Base-by-base conservation (phyloP, 2,113 vertebrate genomes). In the Enhydra lutris region DNA sequence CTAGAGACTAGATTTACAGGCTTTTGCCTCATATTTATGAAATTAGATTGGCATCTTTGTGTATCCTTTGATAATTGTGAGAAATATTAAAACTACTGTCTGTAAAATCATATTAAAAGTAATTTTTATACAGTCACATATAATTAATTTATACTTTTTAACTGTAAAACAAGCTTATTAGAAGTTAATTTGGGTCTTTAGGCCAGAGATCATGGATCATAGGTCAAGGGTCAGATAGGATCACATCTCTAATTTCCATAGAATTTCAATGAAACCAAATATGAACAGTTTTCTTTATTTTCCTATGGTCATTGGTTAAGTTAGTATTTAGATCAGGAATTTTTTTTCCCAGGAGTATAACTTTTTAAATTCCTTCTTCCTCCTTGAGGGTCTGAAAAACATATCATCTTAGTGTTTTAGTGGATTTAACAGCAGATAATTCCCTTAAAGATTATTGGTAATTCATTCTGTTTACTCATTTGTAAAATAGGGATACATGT, bases 21-120 rank as follows among this genome's bases (percentile, higher is more conserved):
- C 36, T 14, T 39, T 57, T 23, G 34, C 47, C 31, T 96, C 36
- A 6, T 82, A 34, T 63, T 84, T 88, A 6, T 92, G 42, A 91
- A 94, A 92, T 88, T 59, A 92, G 36, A 31, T 81, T 61, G 47
- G 13, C 47, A 55, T 91, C 39, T 29, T 1, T 89, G 29, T 65
- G 2, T 91, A 86, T 95, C 39, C 52, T 79, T 81, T 52, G 18
- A n/a, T 96, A 94, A 89, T 34, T 91, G 67, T 89, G 73, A 88
- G 50, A 93, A 85, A 78, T 69, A 47, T 89, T 71, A 57, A 95
- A 95, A 92, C 26, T 74, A 15, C 61, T 34, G 2, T 55, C 45
- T 82, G 18, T 10, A 73, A 67, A 92, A 83, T 17, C 21, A 57
- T 63, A n/a, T 23, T 91, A 79, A 89, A 67, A 79, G 8, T 85